Percentiles rank a stretch among this genome's conserved stretches.
Evolutionary conservation across 1,140 invertebrate genomes (phyloP).

Genomic region (Diachasmimorpha longicaudata): DNA sequence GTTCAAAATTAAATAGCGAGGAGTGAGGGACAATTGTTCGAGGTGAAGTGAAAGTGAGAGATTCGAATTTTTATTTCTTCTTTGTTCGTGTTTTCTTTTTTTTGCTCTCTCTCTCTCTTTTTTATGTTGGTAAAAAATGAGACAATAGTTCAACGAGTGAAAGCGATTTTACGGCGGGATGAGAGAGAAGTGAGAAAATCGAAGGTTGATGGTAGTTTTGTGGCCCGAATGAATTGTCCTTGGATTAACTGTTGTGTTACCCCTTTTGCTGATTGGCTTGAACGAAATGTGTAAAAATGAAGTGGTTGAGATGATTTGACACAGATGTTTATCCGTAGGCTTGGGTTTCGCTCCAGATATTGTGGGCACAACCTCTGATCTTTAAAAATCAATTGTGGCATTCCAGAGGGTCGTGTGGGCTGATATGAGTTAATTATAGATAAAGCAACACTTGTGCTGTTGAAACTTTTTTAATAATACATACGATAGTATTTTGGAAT

Average conservation of each 20-base stretch:
- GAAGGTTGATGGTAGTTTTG: conserved; percentile 29
- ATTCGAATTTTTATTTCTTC: background rate
- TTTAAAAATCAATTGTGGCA: conserved; percentile 27
- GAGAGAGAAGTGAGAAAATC: conserved; percentile 14
- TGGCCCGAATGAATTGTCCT: conserved; percentile 23
- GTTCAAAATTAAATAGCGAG: background rate
- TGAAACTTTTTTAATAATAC: too few relatives aligned
- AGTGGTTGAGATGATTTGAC: conserved; percentile 30
- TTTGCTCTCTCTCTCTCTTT: background rate
- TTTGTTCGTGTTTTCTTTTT: background rate
- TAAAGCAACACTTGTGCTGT: too few relatives aligned
- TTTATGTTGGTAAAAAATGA: background rate
- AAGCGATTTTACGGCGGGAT: background rate
- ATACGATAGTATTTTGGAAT: too few relatives aligned
- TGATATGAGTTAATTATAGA: background rate
- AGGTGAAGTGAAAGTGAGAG: conserved; percentile 7
- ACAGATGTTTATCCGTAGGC: conserved; percentile 34
- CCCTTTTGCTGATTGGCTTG: background rate
- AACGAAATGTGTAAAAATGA: background rate
- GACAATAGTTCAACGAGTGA: background rate
- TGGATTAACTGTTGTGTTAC: conserved; percentile 4
- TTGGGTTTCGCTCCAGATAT: conserved; percentile 33
- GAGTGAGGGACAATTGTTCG: background rate
- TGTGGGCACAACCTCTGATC: conserved; percentile 29
- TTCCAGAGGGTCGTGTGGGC: conserved; percentile 25